A percentile compares a stretch with the other conserved stretches of the same genome.
These are phyloP conservation scores for Sinopyrophorus schimmeli DNA, from an alignment of 2,888 invertebrate species.

Conservation along the genomic window DNA sequence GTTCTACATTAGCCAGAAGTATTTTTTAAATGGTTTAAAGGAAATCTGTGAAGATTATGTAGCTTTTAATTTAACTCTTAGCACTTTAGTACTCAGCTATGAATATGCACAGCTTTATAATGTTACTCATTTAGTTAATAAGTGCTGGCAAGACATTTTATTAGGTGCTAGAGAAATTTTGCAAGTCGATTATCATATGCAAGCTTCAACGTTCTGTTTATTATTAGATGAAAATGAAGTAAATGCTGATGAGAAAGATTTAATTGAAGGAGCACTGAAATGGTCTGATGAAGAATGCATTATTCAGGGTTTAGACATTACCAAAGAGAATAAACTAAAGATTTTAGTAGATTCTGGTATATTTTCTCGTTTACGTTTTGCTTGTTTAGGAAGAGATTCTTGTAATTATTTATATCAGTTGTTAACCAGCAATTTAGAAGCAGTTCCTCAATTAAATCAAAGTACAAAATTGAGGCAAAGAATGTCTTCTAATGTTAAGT, in stretches of 20 bases:
- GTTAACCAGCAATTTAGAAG: slow-evolving; percentile 9
- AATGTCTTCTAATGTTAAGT: slow-evolving; percentile 17
- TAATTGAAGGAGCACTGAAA: slow-evolving; percentile 59
- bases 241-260: slow-evolving; percentile 59
- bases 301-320: slow-evolving; percentile 52
- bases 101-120: slow-evolving; percentile 67
- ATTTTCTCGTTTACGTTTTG: slow-evolving; percentile 57
- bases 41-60: slow-evolving; percentile 61
- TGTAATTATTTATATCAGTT: slow-evolving; percentile 11
- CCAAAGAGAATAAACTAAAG: slow-evolving; percentile 56
- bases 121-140: slow-evolving; percentile 56
- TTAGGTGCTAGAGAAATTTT: slow-evolving; percentile 61
- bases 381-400: slow-evolving; percentile 6
- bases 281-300: slow-evolving; percentile 62
- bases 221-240: slow-evolving; percentile 59
- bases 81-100: slow-evolving; percentile 62
- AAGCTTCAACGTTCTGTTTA: slow-evolving; percentile 56
- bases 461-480: slow-evolving; percentile 4
- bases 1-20: slow-evolving; percentile 68
- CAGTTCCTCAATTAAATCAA: slow-evolving; percentile 14
- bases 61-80: slow-evolving; percentile 59
- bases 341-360: slow-evolving; percentile 55
- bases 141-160: slow-evolving; percentile 61
- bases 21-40: slow-evolving; percentile 61
- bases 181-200: slow-evolving; percentile 58